Percentiles rank a stretch among this genome's conserved stretches.
Conservation (phyloP, 2,888 invertebrate genomes). For the Parascotia fuliginaria region DNA sequence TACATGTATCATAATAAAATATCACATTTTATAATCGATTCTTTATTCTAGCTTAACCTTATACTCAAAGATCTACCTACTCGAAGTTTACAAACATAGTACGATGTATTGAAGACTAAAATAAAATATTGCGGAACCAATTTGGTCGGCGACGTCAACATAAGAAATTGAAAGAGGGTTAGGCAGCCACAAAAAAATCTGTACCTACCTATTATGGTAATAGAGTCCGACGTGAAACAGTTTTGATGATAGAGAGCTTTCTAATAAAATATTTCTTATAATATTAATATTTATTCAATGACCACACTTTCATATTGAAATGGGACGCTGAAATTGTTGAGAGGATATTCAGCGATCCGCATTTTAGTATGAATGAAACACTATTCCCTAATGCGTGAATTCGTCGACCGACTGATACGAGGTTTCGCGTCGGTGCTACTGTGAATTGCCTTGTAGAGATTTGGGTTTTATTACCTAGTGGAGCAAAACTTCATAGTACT, state of each 20-base stretch:
- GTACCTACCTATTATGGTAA: conserved; percentile 69
- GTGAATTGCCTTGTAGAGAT: too few species aligned
- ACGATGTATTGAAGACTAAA: conserved; percentile 49
- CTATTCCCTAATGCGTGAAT: conserved; percentile 17
- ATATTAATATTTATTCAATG: conserved; percentile 44
- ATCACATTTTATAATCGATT: not conserved
- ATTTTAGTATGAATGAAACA: conserved; percentile 28
- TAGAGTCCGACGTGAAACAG: conserved; percentile 54
- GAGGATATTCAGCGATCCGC: conserved; percentile 13
- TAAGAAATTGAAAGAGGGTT: conserved; percentile 64
- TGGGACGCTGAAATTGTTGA: conserved; percentile 18
- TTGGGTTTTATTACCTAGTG: too few species aligned
- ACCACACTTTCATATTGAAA: conserved; percentile 32
- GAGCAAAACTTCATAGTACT: too few species aligned
- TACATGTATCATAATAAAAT: too few species aligned
- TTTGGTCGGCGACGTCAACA: conserved; percentile 54
- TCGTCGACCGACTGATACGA: conserved; percentile 5
- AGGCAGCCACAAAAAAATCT: conserved; percentile 59
- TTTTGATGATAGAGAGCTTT: conserved; percentile 38
- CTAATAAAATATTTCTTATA: conserved; percentile 42
- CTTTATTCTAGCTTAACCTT: not conserved
- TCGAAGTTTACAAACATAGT: conserved; percentile 51
- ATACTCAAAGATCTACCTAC: conserved; percentile 15
- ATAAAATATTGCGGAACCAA: conserved; percentile 68
- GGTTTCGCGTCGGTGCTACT: too few species aligned